A percentile compares a stretch with the other conserved stretches of the same genome.
These are phyloP conservation scores for Nebria brevicollis DNA, from an alignment of 2,888 invertebrate species.

Conservation along the genomic window DNA sequence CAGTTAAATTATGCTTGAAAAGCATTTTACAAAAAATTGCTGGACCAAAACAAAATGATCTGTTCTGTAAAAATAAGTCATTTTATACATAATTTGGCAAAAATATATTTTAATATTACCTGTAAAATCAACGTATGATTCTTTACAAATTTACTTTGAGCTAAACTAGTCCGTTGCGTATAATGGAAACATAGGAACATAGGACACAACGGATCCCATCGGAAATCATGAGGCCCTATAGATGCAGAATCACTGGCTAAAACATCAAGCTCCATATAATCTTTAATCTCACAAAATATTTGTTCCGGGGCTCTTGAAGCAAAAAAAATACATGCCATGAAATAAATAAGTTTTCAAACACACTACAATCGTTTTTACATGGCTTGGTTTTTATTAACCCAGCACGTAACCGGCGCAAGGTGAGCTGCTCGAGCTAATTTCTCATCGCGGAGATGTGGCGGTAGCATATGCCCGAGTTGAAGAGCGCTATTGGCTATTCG, in stretches of 20 bases:
- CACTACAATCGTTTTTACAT: conserved; percentile 64
- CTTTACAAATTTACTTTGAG: conserved; percentile 67
- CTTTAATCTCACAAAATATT: conserved; percentile 54
- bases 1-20: conserved; percentile 72
- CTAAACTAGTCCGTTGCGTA: conserved; percentile 65
- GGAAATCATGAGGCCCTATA: conserved; percentile 55
- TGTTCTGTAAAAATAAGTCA: conserved; percentile 68
- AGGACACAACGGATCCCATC: conserved; percentile 64
- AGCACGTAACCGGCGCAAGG: conserved; percentile 73
- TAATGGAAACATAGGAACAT: conserved; percentile 68
- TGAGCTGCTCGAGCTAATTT: conserved; percentile 68
- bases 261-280: conserved; percentile 52
- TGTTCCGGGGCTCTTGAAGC: conserved; percentile 51
- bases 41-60: conserved; percentile 83
- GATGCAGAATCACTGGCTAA: conserved; percentile 38
- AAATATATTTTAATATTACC: conserved; percentile 57
- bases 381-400: conserved; percentile 77
- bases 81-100: neutral
- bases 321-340: neutral
- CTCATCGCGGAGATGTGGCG: conserved; percentile 77
- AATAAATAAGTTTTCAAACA: conserved; percentile 1
- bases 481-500: conserved; percentile 80
- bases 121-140: conserved; percentile 69
- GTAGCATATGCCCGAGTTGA: conserved; percentile 74
- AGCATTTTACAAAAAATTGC: conserved; percentile 78